Percentiles rank a stretch among this genome's conserved stretches.
Conservation (phyloP, 35 echinoderm and acorn worm genomes). For the Diadema setosum region DNA sequence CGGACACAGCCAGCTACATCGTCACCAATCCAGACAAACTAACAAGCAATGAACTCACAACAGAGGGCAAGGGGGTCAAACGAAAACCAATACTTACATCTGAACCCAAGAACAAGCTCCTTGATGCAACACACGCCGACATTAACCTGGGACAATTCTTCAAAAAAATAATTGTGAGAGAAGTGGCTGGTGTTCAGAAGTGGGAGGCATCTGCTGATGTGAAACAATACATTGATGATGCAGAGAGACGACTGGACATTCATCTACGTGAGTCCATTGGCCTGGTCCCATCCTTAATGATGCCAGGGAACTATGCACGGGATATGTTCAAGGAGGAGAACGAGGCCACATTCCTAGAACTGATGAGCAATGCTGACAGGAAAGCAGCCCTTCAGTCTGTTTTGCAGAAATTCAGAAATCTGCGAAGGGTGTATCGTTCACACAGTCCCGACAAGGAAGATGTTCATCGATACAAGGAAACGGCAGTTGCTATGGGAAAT, state of each 20-base stretch:
- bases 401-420: not conserved
- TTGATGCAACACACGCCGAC: slow-evolving; percentile 56
- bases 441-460: not conserved
- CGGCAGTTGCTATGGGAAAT: slow-evolving; percentile 7
- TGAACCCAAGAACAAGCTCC: not conserved
- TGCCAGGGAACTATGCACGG: slow-evolving; percentile 49
- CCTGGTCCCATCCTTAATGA: not conserved
- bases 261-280: not conserved
- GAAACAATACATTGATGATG: not conserved
- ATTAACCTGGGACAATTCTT: slow-evolving; percentile 42
- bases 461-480: not conserved
- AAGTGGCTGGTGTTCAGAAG: slow-evolving; percentile 2
- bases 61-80: not conserved
- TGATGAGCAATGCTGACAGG: not conserved
- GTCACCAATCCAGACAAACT: slow-evolving; percentile 29
- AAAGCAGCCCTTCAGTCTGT: not conserved
- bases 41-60: not conserved
- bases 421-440: not conserved
- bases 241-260: not conserved
- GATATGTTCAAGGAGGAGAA: not conserved
- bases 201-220: slow-evolving; percentile 19
- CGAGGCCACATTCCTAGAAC: not conserved
- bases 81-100: not conserved
- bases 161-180: slow-evolving; percentile 21
- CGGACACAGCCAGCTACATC: not conserved